phyloP scores from a whole-genome alignment of 1,140 invertebrate genomes.

The Zaprionus lachaisei region DNA sequence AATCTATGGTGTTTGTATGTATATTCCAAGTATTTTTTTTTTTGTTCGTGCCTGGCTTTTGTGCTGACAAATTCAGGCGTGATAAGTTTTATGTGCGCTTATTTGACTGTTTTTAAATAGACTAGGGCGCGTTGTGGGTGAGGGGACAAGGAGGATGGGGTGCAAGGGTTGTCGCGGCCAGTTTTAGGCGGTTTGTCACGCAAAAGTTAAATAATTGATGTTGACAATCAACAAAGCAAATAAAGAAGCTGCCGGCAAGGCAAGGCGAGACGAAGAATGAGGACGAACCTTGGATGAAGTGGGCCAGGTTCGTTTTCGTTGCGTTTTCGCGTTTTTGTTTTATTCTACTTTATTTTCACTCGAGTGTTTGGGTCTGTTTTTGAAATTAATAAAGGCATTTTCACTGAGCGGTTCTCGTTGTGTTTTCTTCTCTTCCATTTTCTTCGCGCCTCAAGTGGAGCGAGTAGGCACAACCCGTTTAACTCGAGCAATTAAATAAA shows the following conservation, averaged over 20 bases:
- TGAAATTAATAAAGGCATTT: slow-evolving; percentile 67
- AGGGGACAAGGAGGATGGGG: background rate
- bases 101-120: slow-evolving; percentile 83
- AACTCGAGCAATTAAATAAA: slow-evolving; percentile 55
- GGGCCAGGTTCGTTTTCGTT: slow-evolving; percentile 25
- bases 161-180: slow-evolving; percentile 25
- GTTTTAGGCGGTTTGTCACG: slow-evolving; percentile 61
- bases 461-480: slow-evolving; percentile 32
- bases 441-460: slow-evolving; percentile 29
- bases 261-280: slow-evolving; percentile 37
- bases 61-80: slow-evolving; percentile 83
- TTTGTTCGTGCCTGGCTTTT: slow-evolving; percentile 62
- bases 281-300: slow-evolving; percentile 60
- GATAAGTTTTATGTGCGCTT: slow-evolving; percentile 83
- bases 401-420: slow-evolving; percentile 11
- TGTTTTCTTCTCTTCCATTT: background rate
- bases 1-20: background rate
- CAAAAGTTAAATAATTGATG: slow-evolving; percentile 84
- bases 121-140: slow-evolving; percentile 35
- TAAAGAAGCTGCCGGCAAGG: slow-evolving; percentile 67
- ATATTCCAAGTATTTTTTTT: slow-evolving; percentile 5
- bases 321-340: slow-evolving; percentile 22
- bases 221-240: slow-evolving; percentile 83
- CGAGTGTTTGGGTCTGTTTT: slow-evolving; percentile 43
- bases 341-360: slow-evolving; percentile 29